These are phyloP conservation scores for Pristionchus entomophagus DNA, from an alignment of 2,888 invertebrate species.

Conservation along the genomic window DNA sequence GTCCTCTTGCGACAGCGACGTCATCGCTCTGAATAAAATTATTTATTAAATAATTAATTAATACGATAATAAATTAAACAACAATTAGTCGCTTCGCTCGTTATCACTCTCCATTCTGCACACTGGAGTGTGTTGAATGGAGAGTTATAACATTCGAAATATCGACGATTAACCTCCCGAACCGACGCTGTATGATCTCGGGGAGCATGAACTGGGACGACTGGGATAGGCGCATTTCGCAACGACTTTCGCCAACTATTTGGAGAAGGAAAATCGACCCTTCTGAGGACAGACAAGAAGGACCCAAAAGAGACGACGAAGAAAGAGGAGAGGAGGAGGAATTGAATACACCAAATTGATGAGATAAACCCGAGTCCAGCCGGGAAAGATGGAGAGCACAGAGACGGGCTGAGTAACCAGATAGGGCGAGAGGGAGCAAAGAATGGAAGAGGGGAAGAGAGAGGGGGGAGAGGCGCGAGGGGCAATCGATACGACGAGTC, in stretches of 20 bases:
- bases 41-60: not conserved
- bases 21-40: not conserved
- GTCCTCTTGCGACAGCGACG: constrained; percentile 29
- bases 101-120: too few species aligned
- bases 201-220: not conserved
- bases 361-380: constrained; percentile 40
- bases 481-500: constrained; percentile 6
- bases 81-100: too few species aligned
- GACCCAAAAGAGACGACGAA: constrained; percentile 5
- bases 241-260: not conserved
- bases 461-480: not conserved
- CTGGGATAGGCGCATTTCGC: constrained; percentile 38
- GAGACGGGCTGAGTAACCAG: constrained; percentile 42
- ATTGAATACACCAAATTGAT: not conserved
- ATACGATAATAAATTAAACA: not conserved
- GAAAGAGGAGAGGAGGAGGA: not conserved
- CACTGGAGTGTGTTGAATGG: too few species aligned
- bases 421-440: constrained; percentile 10
- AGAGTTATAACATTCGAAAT: too few species aligned
- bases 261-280: not conserved
- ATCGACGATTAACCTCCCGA: constrained; percentile 35
- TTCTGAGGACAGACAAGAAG: not conserved
- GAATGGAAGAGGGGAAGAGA: constrained; percentile 24
- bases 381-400: constrained; percentile 22
- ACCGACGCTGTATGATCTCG: constrained; percentile 20